Conservation (phyloP, 2,113 vertebrate genomes). For the Ibidorhyncha struthersii region DNA sequence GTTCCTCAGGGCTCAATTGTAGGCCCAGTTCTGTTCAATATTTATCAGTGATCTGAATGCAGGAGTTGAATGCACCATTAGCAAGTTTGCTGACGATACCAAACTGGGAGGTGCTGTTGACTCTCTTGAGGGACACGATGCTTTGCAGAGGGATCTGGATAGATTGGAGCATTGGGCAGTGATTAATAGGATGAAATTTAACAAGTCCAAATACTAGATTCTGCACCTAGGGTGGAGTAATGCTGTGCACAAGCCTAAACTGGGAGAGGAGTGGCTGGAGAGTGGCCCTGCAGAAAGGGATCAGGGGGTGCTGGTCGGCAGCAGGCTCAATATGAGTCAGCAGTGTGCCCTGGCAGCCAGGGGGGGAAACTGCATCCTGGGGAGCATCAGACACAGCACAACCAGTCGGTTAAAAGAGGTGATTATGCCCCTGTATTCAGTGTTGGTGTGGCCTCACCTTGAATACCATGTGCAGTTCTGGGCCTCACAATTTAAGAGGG, state of each 20-base stretch:
- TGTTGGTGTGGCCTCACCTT: accelerated
- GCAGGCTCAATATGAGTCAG: background rate
- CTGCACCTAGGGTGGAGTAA: accelerated
- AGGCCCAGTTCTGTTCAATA: background rate
- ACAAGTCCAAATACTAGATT: accelerated
- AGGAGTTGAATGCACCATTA: background rate
- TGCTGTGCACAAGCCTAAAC: accelerated
- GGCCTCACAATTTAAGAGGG: background rate
- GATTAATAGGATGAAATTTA: background rate
- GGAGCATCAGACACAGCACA: background rate
- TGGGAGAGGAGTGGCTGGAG: background rate
- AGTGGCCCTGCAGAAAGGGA: background rate
- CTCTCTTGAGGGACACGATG: background rate
- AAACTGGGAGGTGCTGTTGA: background rate
- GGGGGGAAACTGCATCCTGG: background rate
- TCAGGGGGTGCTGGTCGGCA: background rate
- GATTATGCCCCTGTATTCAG: background rate
- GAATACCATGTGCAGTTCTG: no score
- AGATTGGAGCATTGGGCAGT: background rate
- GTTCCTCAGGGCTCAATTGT: background rate
- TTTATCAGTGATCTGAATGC: accelerated
- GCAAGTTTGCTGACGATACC: background rate
- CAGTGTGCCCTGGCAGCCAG: background rate
- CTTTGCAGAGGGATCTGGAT: background rate
- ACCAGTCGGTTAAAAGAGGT: background rate